phyloP scores from a whole-genome alignment of 2,888 invertebrate species.

The Cryptus armator region DNA sequence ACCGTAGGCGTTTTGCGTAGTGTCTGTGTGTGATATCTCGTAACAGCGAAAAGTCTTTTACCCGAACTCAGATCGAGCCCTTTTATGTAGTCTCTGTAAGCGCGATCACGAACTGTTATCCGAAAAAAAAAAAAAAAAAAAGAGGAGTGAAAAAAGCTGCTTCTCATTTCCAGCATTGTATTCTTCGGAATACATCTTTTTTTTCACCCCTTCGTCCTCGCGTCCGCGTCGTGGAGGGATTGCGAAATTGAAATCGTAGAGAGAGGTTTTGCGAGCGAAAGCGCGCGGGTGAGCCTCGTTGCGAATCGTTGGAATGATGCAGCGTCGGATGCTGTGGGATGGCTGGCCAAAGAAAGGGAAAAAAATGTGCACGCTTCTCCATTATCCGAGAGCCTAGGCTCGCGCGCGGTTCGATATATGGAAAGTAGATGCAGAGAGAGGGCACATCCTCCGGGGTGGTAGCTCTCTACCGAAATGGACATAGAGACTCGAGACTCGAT shows the following conservation, averaged over 20 bases:
- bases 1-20: neutral
- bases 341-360: constrained; percentile 10
- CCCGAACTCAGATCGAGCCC: constrained; percentile 18
- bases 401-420: constrained; percentile 55
- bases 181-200: constrained; percentile 32
- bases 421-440: constrained; percentile 54
- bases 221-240: constrained; percentile 27
- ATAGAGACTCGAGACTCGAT: constrained; percentile 39
- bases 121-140: neutral
- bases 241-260: constrained; percentile 57
- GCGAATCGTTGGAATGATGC: constrained; percentile 60
- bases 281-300: constrained; percentile 30
- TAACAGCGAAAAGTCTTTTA: neutral
- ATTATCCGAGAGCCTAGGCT: constrained; percentile 53
- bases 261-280: constrained; percentile 27
- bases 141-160: neutral
- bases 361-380: constrained; percentile 42
- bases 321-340: constrained; percentile 41
- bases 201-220: constrained; percentile 22
- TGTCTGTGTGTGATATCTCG: constrained; percentile 11
- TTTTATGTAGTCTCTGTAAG: neutral
- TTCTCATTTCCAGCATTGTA: constrained; percentile 25
- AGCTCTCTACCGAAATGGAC: constrained; percentile 24
- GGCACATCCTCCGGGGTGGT: constrained; percentile 10
- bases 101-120: constrained; percentile 11